Evolutionary conservation across 2,797 vertebrate species (phyloP), one percentile per base, ranked within the genome.

Genomic region (Chelonia mydas): DNA sequence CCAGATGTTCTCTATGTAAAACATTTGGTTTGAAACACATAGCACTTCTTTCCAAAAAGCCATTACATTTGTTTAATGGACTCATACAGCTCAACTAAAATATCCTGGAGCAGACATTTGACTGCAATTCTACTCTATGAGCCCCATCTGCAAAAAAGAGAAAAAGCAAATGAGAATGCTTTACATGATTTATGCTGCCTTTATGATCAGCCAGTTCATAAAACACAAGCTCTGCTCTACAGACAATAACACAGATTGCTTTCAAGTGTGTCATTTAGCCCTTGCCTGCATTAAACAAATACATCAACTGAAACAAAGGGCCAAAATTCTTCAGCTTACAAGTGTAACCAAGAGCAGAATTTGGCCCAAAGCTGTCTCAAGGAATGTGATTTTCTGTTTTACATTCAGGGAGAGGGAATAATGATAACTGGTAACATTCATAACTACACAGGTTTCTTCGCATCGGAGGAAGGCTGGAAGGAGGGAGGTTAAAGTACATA

Each of bases 1-100:
- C 98, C 98, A 98, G 98, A 98, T 98, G 98, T 98, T 98, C 98
- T 97, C 97, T 97, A 93, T 98, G 98, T 98, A 98, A 98, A 98
- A 98, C 98, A 98, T 98, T 98, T 98, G 98, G 97, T 98, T 96
- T 97, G 96, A 98, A 97, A 97, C 96, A 96, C 0, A 54, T 94
- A 90, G 97, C 8, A 50, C 95, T 97, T 95, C 97, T 98, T 98
- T 97, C 97, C 98, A 98, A 86, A 96, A 98, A 98, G 96, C 96
- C 94, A 98, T 98, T 97, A 97, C 97, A 98, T 97, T 98, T 98
- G 97, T 97, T 98, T 98, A 98, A 98, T 98, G 96, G 98, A 97
- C 98, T 98, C 27, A 88, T 96, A 98, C 96, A 98, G 97, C 96
- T 98, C 97, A 98, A 97, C 98, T 98, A 97, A 98, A 98, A 98